Percentiles rank a stretch among this genome's conserved stretches.
Evolutionary conservation across 2,113 vertebrate genomes (phyloP).

Genomic region (Lates calcarifer): DNA sequence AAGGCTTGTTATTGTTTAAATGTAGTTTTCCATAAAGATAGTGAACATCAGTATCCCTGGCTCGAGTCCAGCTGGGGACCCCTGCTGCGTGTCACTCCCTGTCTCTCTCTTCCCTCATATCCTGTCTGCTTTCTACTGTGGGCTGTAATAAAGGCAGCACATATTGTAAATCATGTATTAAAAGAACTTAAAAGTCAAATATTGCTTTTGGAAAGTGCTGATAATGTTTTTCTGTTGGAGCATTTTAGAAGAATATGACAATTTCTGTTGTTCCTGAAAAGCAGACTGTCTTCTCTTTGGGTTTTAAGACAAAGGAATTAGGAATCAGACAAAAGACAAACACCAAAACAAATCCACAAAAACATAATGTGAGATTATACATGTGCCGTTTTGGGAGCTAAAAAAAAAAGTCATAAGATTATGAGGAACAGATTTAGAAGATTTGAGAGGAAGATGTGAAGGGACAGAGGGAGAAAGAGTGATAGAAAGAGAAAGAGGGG

Average conservation of each 20-base stretch:
- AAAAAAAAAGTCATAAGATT: conserved; percentile 60
- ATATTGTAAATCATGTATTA: not conserved
- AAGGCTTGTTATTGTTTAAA: too few relatives aligned
- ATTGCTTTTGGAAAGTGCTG: not conserved
- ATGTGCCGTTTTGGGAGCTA: conserved; percentile 63
- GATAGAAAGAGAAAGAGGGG: conserved; percentile 69
- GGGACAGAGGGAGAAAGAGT: conserved; percentile 37
- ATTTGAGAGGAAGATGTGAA: conserved; percentile 62
- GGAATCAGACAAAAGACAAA: conserved; percentile 41
- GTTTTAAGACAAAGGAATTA: conserved; percentile 38
- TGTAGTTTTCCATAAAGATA: not conserved
- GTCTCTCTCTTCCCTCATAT: not conserved
- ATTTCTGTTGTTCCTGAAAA: conserved; percentile 29
- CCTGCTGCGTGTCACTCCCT: not conserved
- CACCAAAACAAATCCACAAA: conserved; percentile 57
- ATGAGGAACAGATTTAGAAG: conserved; percentile 70
- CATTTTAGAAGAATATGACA: not conserved
- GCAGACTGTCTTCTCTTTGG: not conserved
- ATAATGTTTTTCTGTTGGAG: not conserved
- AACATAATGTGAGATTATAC: conserved; percentile 78
- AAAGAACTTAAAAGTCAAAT: not conserved
- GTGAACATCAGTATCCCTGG: too few relatives aligned
- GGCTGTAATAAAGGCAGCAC: not conserved
- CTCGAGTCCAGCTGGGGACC: too few relatives aligned
- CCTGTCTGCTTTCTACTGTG: not conserved